Conservation (phyloP, 2,797 vertebrate genomes). For the Threskiornis aethiopicus region DNA sequence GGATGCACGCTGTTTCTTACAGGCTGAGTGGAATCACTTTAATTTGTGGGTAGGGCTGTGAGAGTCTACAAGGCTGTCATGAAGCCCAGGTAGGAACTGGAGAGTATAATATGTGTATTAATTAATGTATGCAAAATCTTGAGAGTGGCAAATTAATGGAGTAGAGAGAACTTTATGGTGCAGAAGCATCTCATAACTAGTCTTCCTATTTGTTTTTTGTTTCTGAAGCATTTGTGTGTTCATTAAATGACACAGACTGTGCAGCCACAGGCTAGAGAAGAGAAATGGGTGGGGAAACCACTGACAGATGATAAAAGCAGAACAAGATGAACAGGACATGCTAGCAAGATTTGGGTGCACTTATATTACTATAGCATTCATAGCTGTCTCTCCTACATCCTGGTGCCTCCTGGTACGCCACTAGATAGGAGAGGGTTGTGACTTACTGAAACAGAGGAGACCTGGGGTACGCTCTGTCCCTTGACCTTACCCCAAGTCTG, state of each 20-base stretch:
- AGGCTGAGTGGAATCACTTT: neutral
- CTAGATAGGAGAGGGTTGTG: neutral
- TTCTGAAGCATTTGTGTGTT: neutral
- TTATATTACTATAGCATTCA: neutral
- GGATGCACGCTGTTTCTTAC: neutral
- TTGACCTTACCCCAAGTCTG: neutral
- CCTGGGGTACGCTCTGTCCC: too few relatives aligned
- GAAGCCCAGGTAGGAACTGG: neutral
- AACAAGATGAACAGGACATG: too few relatives aligned
- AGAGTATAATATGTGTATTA: neutral
- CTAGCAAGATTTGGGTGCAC: neutral
- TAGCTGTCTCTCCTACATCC: neutral
- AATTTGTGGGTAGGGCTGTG: neutral
- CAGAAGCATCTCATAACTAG: neutral
- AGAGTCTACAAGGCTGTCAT: neutral
- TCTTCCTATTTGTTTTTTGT: neutral
- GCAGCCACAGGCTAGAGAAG: neutral
- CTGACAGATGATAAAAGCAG: neutral
- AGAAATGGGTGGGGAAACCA: neutral
- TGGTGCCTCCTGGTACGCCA: neutral
- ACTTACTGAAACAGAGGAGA: neutral
- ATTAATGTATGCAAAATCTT: neutral
- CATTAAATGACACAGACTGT: neutral
- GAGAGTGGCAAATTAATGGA: neutral
- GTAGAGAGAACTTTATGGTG: neutral